Evolutionary conservation across 1,140 invertebrate genomes (phyloP).

Genomic region (Camponotus pennsylvanicus): DNA sequence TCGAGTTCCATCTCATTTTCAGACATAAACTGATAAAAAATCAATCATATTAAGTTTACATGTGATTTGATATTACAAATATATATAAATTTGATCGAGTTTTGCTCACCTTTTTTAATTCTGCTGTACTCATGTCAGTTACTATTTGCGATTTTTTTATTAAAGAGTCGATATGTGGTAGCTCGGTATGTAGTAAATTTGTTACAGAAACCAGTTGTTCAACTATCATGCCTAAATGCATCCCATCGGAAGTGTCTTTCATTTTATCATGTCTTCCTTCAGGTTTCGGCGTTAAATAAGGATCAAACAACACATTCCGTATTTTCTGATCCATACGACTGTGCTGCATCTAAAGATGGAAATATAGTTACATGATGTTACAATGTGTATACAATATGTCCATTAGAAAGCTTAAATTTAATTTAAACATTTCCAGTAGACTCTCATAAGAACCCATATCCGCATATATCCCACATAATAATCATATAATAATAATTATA

Average conservation of each 20-base stretch:
- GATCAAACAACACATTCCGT: slow-evolving; percentile 83
- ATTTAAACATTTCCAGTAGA: not conserved
- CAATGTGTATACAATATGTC: not conserved
- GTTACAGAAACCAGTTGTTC: slow-evolving; percentile 82
- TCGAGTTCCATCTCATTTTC: slow-evolving; percentile 83
- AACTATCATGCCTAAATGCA: slow-evolving; percentile 80
- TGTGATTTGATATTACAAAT: no score
- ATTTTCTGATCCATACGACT: slow-evolving; percentile 84
- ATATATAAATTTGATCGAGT: no score
- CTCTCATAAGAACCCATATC: no score
- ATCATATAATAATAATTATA: not conserved
- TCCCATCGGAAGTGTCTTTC: slow-evolving; percentile 77
- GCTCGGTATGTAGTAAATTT: slow-evolving; percentile 79
- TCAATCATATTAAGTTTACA: slow-evolving; percentile 21
- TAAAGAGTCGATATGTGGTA: slow-evolving; percentile 80
- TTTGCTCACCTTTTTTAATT: slow-evolving; percentile 81
- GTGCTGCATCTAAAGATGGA: slow-evolving; percentile 81
- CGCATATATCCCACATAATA: not conserved
- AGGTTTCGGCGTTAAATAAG: slow-evolving; percentile 77
- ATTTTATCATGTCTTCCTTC: slow-evolving; percentile 74
- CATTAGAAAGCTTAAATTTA: not conserved
- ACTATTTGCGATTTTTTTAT: slow-evolving; percentile 79
- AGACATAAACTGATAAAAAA: slow-evolving; percentile 76
- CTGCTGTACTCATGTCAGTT: slow-evolving; percentile 81
- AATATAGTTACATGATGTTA: not conserved